These are phyloP conservation scores for Mastomys coucha DNA, from an alignment of 2,113 vertebrate genomes.

Conservation along the genomic window DNA sequence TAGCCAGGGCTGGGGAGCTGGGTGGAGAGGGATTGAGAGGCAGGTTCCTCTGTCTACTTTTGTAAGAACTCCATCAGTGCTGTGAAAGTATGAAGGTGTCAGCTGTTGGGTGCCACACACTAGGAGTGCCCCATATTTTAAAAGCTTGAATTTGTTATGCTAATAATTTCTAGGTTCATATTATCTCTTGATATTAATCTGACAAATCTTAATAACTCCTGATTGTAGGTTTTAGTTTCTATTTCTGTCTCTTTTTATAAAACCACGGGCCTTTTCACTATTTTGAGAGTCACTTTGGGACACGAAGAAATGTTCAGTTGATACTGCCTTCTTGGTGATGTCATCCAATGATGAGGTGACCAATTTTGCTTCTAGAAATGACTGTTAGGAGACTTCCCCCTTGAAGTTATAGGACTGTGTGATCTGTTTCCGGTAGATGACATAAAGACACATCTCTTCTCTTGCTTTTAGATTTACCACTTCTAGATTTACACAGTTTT, in stretches of 20 bases:
- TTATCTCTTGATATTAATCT: not conserved
- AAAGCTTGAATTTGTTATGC: not conserved
- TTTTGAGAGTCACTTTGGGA: not conserved
- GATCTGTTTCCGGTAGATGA: not conserved
- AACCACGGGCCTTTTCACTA: not conserved
- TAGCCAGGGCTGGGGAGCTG: not conserved
- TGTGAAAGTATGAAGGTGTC: not conserved
- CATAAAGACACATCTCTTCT: not conserved
- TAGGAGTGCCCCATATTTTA: not conserved
- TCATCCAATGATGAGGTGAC: not conserved
- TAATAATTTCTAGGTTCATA: not conserved
- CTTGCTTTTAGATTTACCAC: not conserved
- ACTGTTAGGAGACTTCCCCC: not conserved
- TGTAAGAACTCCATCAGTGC: not conserved
- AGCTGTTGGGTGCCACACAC: not conserved
- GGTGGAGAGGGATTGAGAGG: not conserved
- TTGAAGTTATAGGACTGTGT: not conserved
- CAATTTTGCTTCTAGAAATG: not conserved
- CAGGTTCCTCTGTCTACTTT: not conserved
- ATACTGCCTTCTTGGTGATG: not conserved
- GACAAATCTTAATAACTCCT: not conserved
- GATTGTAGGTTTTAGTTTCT: not conserved
- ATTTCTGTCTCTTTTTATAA: not conserved
- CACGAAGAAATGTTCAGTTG: not conserved
- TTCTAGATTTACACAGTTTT: not conserved